Evolutionary conservation across 2,113 vertebrate genomes (phyloP).

Genomic region (Tachysurus vachellii): DNA sequence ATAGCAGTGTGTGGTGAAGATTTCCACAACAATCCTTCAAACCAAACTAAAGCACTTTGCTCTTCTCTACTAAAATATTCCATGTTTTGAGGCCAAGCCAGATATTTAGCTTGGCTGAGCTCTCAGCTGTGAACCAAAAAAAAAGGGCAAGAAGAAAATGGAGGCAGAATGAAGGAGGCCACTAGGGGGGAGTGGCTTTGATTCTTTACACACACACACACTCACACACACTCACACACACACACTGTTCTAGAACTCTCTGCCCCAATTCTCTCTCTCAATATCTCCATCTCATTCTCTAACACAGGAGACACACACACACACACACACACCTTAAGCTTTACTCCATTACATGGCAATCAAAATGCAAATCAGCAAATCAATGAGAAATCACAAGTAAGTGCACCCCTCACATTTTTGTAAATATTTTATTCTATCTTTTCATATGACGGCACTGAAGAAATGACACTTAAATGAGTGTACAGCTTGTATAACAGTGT

Average conservation of each 20-base stretch:
- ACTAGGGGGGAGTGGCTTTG: conserved; percentile 34
- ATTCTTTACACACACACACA: conserved; percentile 2
- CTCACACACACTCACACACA: conserved; percentile 14
- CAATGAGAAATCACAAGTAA: neutral
- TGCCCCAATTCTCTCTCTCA: neutral
- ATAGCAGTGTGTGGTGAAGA: neutral
- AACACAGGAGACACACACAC: neutral
- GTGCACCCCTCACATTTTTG: neutral
- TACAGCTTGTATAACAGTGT: no score
- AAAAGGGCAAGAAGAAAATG: conserved; percentile 43
- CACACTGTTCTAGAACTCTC: neutral
- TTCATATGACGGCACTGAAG: no score
- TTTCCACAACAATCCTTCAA: conserved; percentile 37
- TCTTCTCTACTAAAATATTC: conserved; percentile 57
- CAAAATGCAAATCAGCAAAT: conserved; percentile 11
- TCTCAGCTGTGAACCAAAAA: conserved; percentile 45
- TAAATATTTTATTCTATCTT: no score
- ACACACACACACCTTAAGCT: neutral
- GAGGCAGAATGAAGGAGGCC: conserved; percentile 46
- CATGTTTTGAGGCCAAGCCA: conserved; percentile 59
- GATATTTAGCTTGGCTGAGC: conserved; percentile 65
- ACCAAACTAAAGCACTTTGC: conserved; percentile 57
- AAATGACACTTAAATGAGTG: no score
- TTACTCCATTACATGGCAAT: neutral
- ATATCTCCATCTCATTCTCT: neutral